These are phyloP conservation scores for Zoroaster sp. DNA, from an alignment of 53 echinoderm and acorn worm species.

Conservation along the genomic window DNA sequence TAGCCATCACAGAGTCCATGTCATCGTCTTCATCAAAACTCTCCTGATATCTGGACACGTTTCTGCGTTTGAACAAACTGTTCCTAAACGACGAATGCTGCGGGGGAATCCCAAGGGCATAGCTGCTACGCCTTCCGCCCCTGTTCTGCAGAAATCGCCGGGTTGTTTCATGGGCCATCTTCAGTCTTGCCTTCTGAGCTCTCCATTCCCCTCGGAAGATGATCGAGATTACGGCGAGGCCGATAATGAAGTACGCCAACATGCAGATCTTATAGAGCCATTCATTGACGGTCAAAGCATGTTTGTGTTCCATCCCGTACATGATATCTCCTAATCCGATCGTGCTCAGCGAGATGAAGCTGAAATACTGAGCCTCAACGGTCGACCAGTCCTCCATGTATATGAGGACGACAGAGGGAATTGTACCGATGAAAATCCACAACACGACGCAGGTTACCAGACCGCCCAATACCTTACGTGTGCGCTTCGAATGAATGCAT, in stretches of 20 bases:
- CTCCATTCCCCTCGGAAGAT: slow-evolving; percentile 36
- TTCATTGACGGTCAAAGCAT: neutral
- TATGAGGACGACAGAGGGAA: slow-evolving; percentile 45
- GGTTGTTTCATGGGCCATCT: slow-evolving; percentile 14
- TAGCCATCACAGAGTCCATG: neutral
- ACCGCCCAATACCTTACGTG: neutral
- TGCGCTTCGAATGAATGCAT: neutral
- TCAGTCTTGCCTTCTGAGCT: slow-evolving; percentile 26
- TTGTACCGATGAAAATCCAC: neutral
- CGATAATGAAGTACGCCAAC: slow-evolving; percentile 54
- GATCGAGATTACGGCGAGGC: slow-evolving; percentile 62
- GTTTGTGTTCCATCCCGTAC: slow-evolving; percentile 25
- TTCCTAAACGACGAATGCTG: too few species aligned
- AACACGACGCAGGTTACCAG: slow-evolving; percentile 16
- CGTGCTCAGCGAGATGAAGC: slow-evolving; percentile 60
- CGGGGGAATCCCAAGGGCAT: neutral
- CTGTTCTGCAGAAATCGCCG: slow-evolving; percentile 18
- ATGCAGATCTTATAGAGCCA: slow-evolving; percentile 58
- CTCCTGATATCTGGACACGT: neutral
- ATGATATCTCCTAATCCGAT: slow-evolving; percentile 66
- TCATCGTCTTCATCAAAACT: neutral
- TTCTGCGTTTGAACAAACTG: neutral
- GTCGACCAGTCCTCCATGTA: slow-evolving; percentile 39
- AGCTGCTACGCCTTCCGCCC: slow-evolving; percentile 6
- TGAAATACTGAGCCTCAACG: slow-evolving; percentile 59